phyloP scores from a whole-genome alignment of 2,888 invertebrate species.

The Oscheius myriophilus region DNA sequence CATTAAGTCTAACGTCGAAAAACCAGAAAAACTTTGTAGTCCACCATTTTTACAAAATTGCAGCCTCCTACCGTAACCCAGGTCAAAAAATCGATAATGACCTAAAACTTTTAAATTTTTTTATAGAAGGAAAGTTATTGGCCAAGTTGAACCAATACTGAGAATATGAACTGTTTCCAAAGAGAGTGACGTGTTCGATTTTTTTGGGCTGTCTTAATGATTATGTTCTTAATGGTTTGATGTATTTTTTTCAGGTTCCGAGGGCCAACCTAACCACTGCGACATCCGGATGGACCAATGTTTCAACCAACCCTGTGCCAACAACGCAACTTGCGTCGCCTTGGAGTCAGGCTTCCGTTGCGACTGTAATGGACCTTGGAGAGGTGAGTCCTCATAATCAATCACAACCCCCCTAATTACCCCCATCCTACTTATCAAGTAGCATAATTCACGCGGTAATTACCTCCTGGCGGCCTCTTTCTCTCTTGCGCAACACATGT shows the following conservation, averaged over 20 bases:
- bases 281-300: constrained; percentile 65
- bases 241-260: constrained; percentile 59
- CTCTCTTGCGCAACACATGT: constrained; percentile 21
- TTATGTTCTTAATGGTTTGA: too few relatives aligned
- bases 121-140: too few relatives aligned
- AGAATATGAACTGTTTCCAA: too few relatives aligned
- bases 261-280: constrained; percentile 55
- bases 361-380: constrained; percentile 58
- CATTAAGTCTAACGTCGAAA: too few relatives aligned
- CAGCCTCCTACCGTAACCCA: too few relatives aligned
- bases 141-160: too few relatives aligned
- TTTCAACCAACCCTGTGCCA: constrained; percentile 58
- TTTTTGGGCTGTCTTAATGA: too few relatives aligned
- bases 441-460: neutral
- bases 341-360: constrained; percentile 64
- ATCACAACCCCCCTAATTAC: neutral
- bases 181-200: too few relatives aligned
- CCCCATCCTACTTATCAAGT: neutral
- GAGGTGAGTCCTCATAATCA: constrained; percentile 48
- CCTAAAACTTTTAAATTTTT: too few relatives aligned
- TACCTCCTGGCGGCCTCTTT: neutral
- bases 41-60: too few relatives aligned
- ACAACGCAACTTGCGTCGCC: constrained; percentile 65
- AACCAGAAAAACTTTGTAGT: too few relatives aligned
- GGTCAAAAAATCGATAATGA: too few relatives aligned